Conservation (phyloP, 2,888 invertebrate species). For the Spicauda simplicius region DNA sequence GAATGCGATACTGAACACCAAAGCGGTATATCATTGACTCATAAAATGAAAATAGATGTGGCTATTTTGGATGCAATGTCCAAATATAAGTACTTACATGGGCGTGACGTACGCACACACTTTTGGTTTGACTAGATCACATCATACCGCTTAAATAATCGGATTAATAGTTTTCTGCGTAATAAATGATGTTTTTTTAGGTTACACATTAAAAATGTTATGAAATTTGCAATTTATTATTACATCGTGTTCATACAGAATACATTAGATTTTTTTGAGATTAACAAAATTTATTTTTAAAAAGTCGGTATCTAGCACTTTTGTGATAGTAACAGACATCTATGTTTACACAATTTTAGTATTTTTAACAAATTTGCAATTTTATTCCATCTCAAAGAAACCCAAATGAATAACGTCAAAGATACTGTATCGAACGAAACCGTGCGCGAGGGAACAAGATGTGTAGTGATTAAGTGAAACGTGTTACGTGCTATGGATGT, state of each 20-base stretch:
- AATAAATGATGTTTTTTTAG: conserved; percentile 1
- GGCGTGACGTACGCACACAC: not conserved
- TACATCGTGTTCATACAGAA: too few relatives aligned
- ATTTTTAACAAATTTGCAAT: too few relatives aligned
- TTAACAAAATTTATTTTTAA: too few relatives aligned
- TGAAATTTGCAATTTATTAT: too few relatives aligned
- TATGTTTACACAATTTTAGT: too few relatives aligned
- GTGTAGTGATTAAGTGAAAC: conserved; percentile 37
- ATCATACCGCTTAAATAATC: not conserved
- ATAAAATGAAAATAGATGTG: conserved; percentile 32
- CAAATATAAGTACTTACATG: conserved; percentile 17
- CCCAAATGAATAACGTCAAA: conserved; percentile 28
- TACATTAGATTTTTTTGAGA: too few relatives aligned
- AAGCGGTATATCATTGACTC: conserved; percentile 32
- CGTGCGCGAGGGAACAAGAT: conserved; percentile 14
- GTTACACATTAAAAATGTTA: too few relatives aligned
- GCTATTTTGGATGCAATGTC: conserved; percentile 28
- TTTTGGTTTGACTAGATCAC: not conserved
- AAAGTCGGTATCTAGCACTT: too few relatives aligned
- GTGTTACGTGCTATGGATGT: conserved; percentile 36
- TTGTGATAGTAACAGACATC: too few relatives aligned
- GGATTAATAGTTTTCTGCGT: not conserved
- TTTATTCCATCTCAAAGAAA: not conserved
- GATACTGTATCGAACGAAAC: conserved; percentile 18
- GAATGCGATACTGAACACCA: conserved; percentile 38